Conservation (phyloP, 64 coral and sea anemone species). For the Astreopora myriophthalma region DNA sequence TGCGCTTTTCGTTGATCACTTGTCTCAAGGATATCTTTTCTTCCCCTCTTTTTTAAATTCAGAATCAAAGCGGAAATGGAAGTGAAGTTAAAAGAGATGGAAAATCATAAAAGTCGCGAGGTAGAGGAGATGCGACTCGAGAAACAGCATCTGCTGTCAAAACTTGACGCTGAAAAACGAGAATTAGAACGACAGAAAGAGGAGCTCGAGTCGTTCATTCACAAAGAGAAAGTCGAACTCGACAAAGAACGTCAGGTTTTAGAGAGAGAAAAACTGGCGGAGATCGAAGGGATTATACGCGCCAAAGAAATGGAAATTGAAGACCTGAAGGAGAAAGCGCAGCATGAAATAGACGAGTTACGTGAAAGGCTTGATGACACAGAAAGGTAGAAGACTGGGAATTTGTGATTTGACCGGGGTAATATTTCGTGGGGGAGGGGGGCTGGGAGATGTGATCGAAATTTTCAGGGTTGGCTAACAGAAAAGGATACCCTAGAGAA, state of each 20-base stretch:
- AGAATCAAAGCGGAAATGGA: slow-evolving; percentile 96
- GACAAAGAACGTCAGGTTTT: slow-evolving; percentile 77
- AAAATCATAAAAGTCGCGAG: slow-evolving; percentile 67
- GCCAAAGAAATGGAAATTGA: slow-evolving; percentile 89
- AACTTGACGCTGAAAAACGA: slow-evolving; percentile 80
- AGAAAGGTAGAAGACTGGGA: slow-evolving; percentile 51
- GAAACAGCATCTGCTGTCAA: slow-evolving; percentile 54
- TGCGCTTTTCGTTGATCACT: too few relatives aligned
- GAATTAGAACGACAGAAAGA: slow-evolving; percentile 87
- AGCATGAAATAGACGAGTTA: slow-evolving; percentile 88
- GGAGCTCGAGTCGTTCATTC: slow-evolving; percentile 71
- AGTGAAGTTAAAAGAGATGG: slow-evolving; percentile 73
- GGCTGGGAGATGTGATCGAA: too few relatives aligned
- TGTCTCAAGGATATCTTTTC: background rate
- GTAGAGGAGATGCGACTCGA: slow-evolving; percentile 82
- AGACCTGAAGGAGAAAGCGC: slow-evolving; percentile 92
- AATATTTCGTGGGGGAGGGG: too few relatives aligned
- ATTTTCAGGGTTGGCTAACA: too few relatives aligned
- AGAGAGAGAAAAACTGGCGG: slow-evolving; percentile 88
- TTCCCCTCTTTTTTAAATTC: background rate
- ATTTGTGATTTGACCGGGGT: too few relatives aligned
- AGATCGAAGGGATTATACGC: slow-evolving; percentile 83
- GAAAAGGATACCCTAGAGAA: too few relatives aligned
- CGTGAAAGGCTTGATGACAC: slow-evolving; percentile 80
- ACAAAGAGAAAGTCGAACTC: slow-evolving; percentile 81